Conservation (phyloP, 2,797 vertebrate species). For the Sternarchorhynchus goeldii region DNA sequence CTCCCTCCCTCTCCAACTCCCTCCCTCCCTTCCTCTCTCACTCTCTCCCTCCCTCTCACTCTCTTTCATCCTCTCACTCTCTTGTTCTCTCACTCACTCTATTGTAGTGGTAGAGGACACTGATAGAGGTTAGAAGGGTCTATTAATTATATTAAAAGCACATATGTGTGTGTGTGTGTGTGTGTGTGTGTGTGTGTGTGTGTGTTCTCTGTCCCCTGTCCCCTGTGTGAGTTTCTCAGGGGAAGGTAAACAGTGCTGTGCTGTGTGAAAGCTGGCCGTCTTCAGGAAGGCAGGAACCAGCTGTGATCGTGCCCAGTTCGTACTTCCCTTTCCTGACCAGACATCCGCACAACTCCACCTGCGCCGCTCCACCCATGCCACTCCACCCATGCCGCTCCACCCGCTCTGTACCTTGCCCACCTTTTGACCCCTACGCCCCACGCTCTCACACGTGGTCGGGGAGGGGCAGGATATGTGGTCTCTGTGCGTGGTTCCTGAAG, state of each 20-base stretch:
- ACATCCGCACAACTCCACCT: not conserved
- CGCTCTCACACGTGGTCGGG: too few relatives aligned
- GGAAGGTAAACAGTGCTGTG: slow-evolving; percentile 75
- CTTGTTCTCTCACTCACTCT: slow-evolving; percentile 44
- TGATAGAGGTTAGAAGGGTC: slow-evolving; percentile 21
- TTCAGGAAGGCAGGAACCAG: slow-evolving; percentile 90
- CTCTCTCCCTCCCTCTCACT: slow-evolving; percentile 34
- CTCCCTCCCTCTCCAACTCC: slow-evolving; percentile 30
- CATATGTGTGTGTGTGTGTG: slow-evolving; percentile 39
- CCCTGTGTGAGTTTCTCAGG: slow-evolving; percentile 60
- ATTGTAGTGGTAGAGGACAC: slow-evolving; percentile 49
- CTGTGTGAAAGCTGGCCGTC: slow-evolving; percentile 77
- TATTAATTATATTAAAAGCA: slow-evolving; percentile 15
- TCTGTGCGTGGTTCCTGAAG: too few relatives aligned
- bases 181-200: slow-evolving; percentile 37
- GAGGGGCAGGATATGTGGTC: too few relatives aligned
- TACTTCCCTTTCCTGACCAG: slow-evolving; percentile 53
- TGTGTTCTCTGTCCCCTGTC: slow-evolving; percentile 43
- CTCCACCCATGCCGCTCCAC: slow-evolving; percentile 34
- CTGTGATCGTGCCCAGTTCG: slow-evolving; percentile 71
- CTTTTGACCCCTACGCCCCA: too few relatives aligned
- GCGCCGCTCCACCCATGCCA: too few relatives aligned
- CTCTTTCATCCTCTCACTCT: slow-evolving; percentile 24
- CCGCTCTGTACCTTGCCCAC: slow-evolving; percentile 33
- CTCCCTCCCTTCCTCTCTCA: slow-evolving; percentile 33